These are phyloP conservation scores for Muntiacus reevesi DNA, from an alignment of 2,113 vertebrate genomes.

Conservation along the genomic window DNA sequence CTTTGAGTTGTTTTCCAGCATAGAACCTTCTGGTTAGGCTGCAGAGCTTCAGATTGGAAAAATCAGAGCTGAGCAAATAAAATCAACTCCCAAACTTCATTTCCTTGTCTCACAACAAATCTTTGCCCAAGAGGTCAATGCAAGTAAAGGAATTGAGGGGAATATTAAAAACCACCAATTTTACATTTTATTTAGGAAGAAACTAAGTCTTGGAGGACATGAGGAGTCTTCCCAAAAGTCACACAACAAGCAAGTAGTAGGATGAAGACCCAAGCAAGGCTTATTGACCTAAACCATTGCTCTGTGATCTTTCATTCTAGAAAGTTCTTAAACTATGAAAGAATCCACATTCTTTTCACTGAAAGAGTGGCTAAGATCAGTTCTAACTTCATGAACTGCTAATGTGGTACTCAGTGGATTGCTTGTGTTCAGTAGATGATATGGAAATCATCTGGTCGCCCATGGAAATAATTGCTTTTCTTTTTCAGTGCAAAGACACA, in stretches of 20 bases:
- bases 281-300: neutral
- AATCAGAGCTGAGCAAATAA: constrained; percentile 60
- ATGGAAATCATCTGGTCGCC: constrained; percentile 64
- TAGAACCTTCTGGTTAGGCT: constrained; percentile 46
- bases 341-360: neutral
- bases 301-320: neutral
- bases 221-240: neutral
- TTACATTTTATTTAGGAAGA: neutral
- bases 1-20: constrained; percentile 63
- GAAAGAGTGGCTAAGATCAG: neutral
- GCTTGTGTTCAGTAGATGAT: constrained; percentile 13
- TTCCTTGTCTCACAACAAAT: constrained; percentile 25
- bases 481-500: constrained; percentile 62
- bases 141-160: neutral
- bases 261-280: neutral
- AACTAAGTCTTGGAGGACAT: neutral
- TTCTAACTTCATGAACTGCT: neutral
- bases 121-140: neutral
- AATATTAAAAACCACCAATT: neutral
- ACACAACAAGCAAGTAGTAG: neutral
- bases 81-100: constrained; percentile 44
- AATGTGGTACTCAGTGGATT: neutral
- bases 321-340: neutral
- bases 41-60: constrained; percentile 45
- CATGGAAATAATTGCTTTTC: constrained; percentile 64